Evolutionary conservation across 2,113 vertebrate genomes (phyloP).

Genomic region (Neogale vison): DNA sequence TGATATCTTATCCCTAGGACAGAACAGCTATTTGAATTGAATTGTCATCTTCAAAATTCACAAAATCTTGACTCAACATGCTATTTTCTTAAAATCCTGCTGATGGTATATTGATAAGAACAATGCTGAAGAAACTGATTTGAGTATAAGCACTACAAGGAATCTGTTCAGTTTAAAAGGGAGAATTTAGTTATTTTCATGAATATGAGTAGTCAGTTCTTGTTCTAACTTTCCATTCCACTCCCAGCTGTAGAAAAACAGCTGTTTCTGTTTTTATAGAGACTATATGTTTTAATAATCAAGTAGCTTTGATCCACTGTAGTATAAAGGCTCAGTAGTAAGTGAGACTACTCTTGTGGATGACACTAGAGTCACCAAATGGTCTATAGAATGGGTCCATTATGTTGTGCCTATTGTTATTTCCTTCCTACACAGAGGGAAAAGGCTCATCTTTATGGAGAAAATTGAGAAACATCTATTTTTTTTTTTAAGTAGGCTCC

Average conservation of each 20-base stretch:
- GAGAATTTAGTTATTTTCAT: not conserved
- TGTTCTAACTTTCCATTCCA: not conserved
- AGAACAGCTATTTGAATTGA: not conserved
- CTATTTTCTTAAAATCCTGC: not conserved
- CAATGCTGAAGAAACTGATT: not conserved
- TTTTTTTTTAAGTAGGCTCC: not conserved
- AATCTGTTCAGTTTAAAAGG: not conserved
- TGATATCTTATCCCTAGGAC: not conserved
- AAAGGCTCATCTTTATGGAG: not conserved
- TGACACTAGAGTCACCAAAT: not conserved
- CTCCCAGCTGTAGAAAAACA: not conserved
- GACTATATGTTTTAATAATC: not conserved
- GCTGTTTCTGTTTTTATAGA: not conserved
- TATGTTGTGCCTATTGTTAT: not conserved
- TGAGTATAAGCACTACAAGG: not conserved
- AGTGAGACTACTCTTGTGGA: not conserved
- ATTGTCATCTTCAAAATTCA: not conserved
- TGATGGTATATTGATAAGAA: not conserved
- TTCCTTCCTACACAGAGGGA: not conserved
- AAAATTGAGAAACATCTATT: not conserved
- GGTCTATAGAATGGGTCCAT: not conserved
- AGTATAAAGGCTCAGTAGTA: slow-evolving; percentile 11
- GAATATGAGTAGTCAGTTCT: not conserved
- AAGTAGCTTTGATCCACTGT: not conserved
- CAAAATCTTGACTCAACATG: not conserved